Percentiles rank a stretch among this genome's conserved stretches.
phyloP scores from a whole-genome alignment of 2,797 vertebrate genomes.

The Labeo calbasu region DNA sequence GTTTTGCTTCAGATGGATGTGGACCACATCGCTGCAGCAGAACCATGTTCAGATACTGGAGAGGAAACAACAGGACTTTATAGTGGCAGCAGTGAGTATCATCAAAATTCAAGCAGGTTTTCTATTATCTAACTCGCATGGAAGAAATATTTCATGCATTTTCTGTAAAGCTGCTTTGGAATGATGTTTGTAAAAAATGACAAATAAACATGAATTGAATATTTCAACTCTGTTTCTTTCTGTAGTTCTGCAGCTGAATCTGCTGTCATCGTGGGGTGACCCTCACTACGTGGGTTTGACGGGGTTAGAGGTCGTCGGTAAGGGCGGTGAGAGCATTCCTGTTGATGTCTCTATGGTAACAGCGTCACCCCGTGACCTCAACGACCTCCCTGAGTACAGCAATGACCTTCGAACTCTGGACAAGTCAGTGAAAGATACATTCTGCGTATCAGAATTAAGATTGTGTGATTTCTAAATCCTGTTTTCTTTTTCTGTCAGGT shows the following conservation, averaged over 20 bases:
- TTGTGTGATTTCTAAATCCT: conserved; percentile 8
- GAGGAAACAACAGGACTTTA: conserved; percentile 35
- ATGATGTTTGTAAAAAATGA: background rate
- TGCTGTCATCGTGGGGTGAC: conserved; percentile 92
- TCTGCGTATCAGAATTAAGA: background rate
- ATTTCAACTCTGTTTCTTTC: conserved; percentile 4
- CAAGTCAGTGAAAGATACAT: conserved; percentile 80
- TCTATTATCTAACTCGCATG: too few species aligned
- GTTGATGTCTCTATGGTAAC: conserved; percentile 82
- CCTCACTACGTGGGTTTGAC: conserved; percentile 90
- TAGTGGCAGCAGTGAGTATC: conserved; percentile 45
- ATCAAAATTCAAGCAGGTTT: background rate
- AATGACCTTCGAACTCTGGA: conserved; percentile 88
- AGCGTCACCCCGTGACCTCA: conserved; percentile 88
- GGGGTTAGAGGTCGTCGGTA: conserved; percentile 90
- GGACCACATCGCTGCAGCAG: conserved; percentile 61
- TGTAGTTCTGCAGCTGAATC: conserved; percentile 86
- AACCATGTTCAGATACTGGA: conserved; percentile 41
- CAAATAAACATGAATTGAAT: background rate
- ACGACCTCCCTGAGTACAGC: conserved; percentile 85
- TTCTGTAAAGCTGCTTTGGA: background rate
- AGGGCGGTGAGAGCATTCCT: conserved; percentile 84
- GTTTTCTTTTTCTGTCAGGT: conserved; percentile 71
- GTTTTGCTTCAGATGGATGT: conserved; percentile 72
- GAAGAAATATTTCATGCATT: background rate